A percentile compares a stretch with the other conserved stretches of the same genome.
Evolutionary conservation across 2,888 invertebrate genomes (phyloP).

Genomic region (Cephus runcator): DNA sequence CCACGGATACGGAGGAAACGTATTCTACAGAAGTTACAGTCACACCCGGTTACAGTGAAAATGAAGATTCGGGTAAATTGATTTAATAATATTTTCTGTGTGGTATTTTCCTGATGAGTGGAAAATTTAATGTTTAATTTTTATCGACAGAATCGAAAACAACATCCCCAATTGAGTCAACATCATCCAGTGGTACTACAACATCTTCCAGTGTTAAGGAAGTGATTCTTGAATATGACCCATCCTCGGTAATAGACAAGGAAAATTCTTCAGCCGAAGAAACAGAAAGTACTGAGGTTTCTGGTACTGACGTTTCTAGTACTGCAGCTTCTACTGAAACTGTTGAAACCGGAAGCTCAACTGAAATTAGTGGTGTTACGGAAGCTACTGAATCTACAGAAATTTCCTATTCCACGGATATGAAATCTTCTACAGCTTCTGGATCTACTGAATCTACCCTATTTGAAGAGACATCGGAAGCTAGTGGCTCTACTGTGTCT

Average conservation of each 20-base stretch:
- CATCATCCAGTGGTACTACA: not conserved
- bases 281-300: conserved; percentile 15
- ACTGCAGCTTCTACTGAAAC: conserved; percentile 18
- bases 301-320: conserved; percentile 11
- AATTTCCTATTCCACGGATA: conserved; percentile 40
- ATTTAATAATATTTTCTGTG: not conserved
- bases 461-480: conserved; percentile 34
- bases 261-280: conserved; percentile 19
- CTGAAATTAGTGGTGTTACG: conserved; percentile 27
- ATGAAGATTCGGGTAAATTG: conserved; percentile 15
- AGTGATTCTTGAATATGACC: conserved; percentile 17
- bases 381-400: conserved; percentile 27
- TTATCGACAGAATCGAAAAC: conserved; percentile 6
- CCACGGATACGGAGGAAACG: conserved; percentile 24
- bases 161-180: conserved; percentile 19
- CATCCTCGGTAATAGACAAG: conserved; percentile 7
- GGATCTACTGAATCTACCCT: conserved; percentile 23
- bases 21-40: conserved; percentile 18
- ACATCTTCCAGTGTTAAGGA: conserved; percentile 15
- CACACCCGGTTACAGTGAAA: conserved; percentile 25
- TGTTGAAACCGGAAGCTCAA: not conserved
- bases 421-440: conserved; percentile 31
- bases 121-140: not conserved
- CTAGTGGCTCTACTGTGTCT: conserved; percentile 14
- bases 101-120: not conserved